These are phyloP conservation scores for Protonibea diacanthus DNA, from an alignment of 2,797 vertebrate species.

Conservation along the genomic window DNA sequence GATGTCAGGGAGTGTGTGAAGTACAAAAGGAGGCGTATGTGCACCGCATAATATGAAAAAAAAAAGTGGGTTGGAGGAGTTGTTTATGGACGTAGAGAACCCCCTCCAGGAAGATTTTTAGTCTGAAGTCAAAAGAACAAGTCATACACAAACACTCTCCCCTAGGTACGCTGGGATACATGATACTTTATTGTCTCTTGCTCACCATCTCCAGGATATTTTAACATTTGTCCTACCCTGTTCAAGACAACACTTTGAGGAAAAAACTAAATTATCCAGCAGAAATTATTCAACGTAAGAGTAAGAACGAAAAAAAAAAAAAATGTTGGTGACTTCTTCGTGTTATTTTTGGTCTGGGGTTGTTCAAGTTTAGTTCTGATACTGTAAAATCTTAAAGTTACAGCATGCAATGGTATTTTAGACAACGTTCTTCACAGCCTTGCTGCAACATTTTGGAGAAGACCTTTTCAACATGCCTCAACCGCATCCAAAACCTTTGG, in stretches of 20 bases:
- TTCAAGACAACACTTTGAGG: background rate
- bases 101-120: slow-evolving; percentile 26
- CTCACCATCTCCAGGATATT: background rate
- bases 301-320: no score
- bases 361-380: background rate
- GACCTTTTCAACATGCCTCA: background rate
- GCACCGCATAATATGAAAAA: slow-evolving; percentile 14
- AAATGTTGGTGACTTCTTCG: no score
- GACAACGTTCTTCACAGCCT: background rate
- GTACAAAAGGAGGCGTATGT: slow-evolving; percentile 24
- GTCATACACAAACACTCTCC: slow-evolving; percentile 5
- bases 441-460: no score
- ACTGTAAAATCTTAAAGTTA: background rate
- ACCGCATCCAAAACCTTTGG: no score
- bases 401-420: background rate
- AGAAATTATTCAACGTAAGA: background rate
- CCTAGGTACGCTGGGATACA: background rate
- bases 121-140: slow-evolving; percentile 19
- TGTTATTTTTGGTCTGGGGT: background rate
- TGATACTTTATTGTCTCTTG: background rate
- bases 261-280: background rate
- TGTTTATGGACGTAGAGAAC: slow-evolving; percentile 19
- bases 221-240: background rate
- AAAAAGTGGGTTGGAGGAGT: background rate
- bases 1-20: slow-evolving; percentile 31